A percentile compares a stretch with the other conserved stretches of the same genome.
Conservation (phyloP, 2,797 vertebrate genomes). For the Myotis planiceps region DNA sequence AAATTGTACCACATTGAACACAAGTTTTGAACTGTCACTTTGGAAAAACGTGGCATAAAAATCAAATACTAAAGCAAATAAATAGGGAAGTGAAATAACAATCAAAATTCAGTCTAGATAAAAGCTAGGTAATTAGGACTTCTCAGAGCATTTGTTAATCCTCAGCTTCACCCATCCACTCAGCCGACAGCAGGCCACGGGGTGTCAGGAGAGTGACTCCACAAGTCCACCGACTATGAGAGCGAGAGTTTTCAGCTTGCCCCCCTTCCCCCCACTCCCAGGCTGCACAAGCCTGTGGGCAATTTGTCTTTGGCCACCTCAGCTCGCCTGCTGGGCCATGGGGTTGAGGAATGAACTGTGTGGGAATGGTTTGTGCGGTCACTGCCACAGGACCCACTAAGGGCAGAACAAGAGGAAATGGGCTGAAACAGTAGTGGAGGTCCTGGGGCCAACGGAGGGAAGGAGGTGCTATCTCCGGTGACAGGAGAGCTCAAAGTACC, state of each 20-base stretch:
- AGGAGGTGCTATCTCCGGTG: not conserved
- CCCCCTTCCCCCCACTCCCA: not conserved
- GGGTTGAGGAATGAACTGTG: not conserved
- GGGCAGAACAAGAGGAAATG: conserved; percentile 24
- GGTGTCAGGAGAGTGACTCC: fast-evolving
- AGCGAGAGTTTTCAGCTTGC: not conserved
- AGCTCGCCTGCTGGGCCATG: not conserved
- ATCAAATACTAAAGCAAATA: conserved; percentile 26
- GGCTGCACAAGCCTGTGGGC: not conserved
- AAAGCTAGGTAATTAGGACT: not conserved
- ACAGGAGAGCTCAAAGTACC: not conserved
- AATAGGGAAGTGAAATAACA: not conserved
- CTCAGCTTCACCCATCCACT: not conserved
- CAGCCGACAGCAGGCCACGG: not conserved
- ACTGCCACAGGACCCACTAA: conserved; percentile 7
- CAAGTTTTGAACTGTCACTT: not conserved
- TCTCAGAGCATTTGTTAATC: not conserved
- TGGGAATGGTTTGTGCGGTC: not conserved
- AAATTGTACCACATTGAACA: not conserved
- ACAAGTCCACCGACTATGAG: not conserved
- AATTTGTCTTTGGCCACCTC: not conserved
- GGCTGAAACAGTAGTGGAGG: not conserved
- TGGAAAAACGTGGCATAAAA: not conserved
- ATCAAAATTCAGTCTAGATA: not conserved
- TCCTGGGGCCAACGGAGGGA: not conserved